Conservation (phyloP, 2,797 vertebrate species). For the Amazonetta brasiliensis region DNA sequence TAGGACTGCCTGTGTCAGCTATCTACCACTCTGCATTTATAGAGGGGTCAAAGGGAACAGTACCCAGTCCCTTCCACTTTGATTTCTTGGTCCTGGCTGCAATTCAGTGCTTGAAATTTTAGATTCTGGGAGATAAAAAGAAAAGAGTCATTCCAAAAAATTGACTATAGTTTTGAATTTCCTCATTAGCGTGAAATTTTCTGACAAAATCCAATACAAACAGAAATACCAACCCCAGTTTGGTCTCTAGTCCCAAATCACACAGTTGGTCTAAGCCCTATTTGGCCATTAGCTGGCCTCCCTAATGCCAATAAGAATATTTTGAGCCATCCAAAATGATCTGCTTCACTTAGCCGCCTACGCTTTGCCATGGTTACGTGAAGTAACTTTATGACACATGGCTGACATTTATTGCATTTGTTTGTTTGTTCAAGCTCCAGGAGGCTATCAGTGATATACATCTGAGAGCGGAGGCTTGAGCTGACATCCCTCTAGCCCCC, state of each 20-base stretch:
- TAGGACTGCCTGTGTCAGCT: not conserved
- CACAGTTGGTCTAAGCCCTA: not conserved
- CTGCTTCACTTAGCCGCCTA: slow-evolving; percentile 12
- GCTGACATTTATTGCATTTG: slow-evolving; percentile 72
- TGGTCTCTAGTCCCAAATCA: not conserved
- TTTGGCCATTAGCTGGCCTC: not conserved
- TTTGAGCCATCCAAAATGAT: not conserved
- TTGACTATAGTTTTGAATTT: not conserved
- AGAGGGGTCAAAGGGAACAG: not conserved
- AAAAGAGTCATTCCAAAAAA: not conserved
- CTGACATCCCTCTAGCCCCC: slow-evolving; percentile 57
- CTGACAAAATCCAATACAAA: not conserved
- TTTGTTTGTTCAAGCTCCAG: slow-evolving; percentile 67
- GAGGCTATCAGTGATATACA: slow-evolving; percentile 54
- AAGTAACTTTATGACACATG: slow-evolving; percentile 72
- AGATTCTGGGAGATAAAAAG: not conserved
- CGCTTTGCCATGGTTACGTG: slow-evolving; percentile 60
- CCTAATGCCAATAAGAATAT: not conserved
- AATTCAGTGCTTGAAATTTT: not conserved
- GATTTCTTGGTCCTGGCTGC: not conserved
- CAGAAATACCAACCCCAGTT: not conserved
- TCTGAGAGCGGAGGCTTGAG: slow-evolving; percentile 72
- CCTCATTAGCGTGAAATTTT: not conserved
- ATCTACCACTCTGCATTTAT: not conserved
- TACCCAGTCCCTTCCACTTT: not conserved